These are phyloP conservation scores for Heliconius erato DNA, from an alignment of 2,888 invertebrate species.

Conservation along the genomic window DNA sequence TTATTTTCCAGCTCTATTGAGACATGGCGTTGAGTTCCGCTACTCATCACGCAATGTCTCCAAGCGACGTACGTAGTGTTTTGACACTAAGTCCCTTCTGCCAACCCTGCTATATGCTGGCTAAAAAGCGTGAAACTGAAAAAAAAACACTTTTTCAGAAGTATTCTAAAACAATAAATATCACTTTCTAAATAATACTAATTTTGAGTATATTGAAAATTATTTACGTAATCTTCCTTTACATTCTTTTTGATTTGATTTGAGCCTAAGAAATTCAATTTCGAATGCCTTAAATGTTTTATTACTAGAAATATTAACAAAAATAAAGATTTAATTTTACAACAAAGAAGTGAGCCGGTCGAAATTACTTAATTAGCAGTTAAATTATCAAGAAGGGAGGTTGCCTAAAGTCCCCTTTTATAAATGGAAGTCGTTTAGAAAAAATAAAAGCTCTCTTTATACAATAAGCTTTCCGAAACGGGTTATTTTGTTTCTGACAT, in stretches of 20 bases:
- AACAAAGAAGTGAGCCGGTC: conserved; percentile 29
- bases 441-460: conserved; percentile 32
- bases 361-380: conserved; percentile 40
- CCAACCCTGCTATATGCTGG: no score
- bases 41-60: no score
- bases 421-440: conserved; percentile 29
- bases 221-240: not conserved
- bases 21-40: no score
- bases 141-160: no score
- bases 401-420: conserved; percentile 31
- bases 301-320: conserved; percentile 16
- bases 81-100: no score
- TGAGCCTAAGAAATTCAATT: not conserved
- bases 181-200: no score
- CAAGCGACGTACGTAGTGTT: no score
- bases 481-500: conserved; percentile 37
- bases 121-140: no score
- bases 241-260: not conserved
- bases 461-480: conserved; percentile 29
- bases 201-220: not conserved
- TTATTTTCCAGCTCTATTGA: no score
- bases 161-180: no score
- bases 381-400: conserved; percentile 36
- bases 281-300: not conserved
- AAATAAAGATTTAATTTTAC: conserved; percentile 28